A percentile compares a stretch with the other conserved stretches of the same genome.
phyloP scores from a whole-genome alignment of 2,113 vertebrate genomes.

The Ctenomys sociabilis region DNA sequence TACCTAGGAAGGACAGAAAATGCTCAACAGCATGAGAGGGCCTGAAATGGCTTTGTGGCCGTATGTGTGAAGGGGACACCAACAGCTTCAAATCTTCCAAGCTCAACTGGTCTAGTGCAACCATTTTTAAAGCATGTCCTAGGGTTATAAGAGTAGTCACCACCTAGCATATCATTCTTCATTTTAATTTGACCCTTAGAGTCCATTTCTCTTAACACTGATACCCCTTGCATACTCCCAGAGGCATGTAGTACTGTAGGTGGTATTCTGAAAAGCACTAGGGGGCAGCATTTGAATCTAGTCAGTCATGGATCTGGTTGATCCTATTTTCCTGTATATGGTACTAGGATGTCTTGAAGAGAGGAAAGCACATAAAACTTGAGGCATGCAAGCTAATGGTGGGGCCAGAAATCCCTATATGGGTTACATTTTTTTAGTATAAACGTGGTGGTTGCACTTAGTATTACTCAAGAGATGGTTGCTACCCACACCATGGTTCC shows the following conservation, averaged over 20 bases:
- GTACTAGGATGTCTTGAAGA: neutral
- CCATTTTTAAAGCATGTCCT: neutral
- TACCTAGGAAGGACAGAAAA: slow-evolving; percentile 86
- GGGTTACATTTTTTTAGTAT: neutral
- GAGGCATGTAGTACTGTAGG: neutral
- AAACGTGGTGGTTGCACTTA: neutral
- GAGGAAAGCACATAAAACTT: neutral
- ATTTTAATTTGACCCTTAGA: neutral
- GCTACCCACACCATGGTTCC: neutral
- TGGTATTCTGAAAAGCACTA: neutral
- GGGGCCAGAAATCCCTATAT: neutral
- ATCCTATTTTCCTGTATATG: neutral
- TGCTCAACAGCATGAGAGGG: neutral
- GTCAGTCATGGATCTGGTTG: neutral
- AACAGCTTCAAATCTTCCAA: neutral
- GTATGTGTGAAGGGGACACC: fast-evolving
- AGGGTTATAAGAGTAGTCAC: neutral
- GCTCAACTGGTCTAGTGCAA: neutral
- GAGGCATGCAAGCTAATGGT: neutral
- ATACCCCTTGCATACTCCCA: neutral
- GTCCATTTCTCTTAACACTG: neutral
- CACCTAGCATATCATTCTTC: neutral
- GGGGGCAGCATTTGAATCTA: neutral
- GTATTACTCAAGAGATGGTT: neutral
- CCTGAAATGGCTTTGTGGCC: neutral